Base-by-base conservation (phyloP, 2,797 vertebrate genomes). In the Helostoma temminkii region DNA sequence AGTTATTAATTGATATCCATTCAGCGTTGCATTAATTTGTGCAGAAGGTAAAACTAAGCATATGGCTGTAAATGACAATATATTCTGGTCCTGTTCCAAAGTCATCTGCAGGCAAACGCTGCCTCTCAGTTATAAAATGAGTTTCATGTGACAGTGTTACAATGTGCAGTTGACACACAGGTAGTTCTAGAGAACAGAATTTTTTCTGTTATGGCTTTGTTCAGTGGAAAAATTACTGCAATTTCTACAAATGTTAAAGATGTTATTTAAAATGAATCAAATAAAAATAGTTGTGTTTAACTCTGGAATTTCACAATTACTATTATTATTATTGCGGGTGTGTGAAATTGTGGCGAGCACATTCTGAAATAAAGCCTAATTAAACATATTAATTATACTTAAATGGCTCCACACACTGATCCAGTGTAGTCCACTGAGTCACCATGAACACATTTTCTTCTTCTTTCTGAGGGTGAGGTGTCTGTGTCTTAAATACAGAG, bases 1-100 rank as follows among this genome's bases (percentile, higher is more conserved):
- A 91, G 77, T 91, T 90, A 93, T 93, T 93, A 93, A 93, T 88
- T 93, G 92, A 93, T 93, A 93, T 91, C 82, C 82, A 89, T 81
- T 93, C 85, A 91, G 88, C 87, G 79, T 90, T 86, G 80, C 84
- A 80, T 81, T 88, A 37, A 87, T 86, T 86, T 86, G 70, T 75
- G 71, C 68, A 62, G 66, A 81, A 85, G 81, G 76, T 84, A 90
- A 87, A 86, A 89, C 74, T 85, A 85, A 85, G 66, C 80, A 76
- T 60, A 66, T 74, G 63, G 76, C 76, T 86, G 66, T 80, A 82
- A 86, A 91, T 25, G 41, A 30, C 73, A 73, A 79, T 74, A 61
- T 81, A 75, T 90, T 82, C 84, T 85, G 82, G 83, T 82, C 67
- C 76, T 55, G 47, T 82, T 91, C 80, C 81, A 80, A 86, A 88